A percentile compares a stretch with the other conserved stretches of the same genome.
phyloP scores from a whole-genome alignment of 2,797 vertebrate genomes.

The Micromesistius poutassou region DNA sequence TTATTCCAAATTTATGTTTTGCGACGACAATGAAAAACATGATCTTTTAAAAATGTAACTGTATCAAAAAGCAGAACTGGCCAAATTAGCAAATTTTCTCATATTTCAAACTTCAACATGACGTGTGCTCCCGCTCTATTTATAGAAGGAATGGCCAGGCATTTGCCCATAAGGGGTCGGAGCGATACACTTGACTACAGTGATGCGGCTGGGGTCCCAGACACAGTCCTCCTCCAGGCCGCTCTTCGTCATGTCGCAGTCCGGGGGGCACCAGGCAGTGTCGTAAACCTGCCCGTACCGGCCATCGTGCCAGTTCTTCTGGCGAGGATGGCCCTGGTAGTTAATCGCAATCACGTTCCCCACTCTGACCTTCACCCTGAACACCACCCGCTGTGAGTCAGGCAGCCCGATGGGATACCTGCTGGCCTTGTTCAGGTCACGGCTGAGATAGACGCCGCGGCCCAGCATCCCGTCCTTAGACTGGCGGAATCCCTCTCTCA shows the following conservation, averaged over 20 bases:
- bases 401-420: constrained; percentile 35
- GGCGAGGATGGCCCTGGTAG: constrained; percentile 16
- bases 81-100: no score
- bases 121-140: no score
- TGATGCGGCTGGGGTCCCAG: constrained; percentile 51
- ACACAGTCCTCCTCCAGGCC: constrained; percentile 63
- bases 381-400: constrained; percentile 32
- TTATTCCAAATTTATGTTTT: no score
- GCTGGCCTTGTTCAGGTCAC: constrained; percentile 63
- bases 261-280: constrained; percentile 67
- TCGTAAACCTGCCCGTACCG: constrained; percentile 23
- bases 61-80: no score
- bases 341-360: constrained; percentile 62
- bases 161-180: background rate
- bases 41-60: no score
- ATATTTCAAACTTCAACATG: no score
- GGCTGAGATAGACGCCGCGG: constrained; percentile 65
- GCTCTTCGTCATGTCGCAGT: constrained; percentile 47
- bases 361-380: constrained; percentile 50
- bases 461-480: constrained; percentile 58
- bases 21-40: no score
- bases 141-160: no score
- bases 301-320: constrained; percentile 44
- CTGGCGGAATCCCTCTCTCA: background rate
- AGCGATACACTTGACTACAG: accelerated